phyloP scores from a whole-genome alignment of 2,888 invertebrate genomes.

The Ormyrus thymus region DNA sequence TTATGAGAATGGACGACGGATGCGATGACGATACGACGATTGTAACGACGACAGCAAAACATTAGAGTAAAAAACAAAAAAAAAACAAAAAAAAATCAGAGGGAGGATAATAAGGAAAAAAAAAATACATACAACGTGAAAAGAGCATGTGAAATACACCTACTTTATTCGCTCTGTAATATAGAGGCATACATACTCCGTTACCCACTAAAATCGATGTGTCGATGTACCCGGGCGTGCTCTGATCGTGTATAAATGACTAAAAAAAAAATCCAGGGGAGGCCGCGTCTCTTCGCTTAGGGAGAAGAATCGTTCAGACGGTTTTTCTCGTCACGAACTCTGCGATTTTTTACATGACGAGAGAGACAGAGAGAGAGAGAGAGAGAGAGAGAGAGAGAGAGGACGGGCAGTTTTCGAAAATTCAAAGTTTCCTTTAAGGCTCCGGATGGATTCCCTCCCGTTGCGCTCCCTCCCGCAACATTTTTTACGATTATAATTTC shows the following conservation, averaged over 20 bases:
- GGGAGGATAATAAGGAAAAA: slow-evolving; percentile 41
- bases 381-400: not conserved
- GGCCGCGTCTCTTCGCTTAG: slow-evolving; percentile 2
- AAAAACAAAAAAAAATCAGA: slow-evolving; percentile 35
- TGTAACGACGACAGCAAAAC: slow-evolving; percentile 48
- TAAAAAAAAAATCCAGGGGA: no score
- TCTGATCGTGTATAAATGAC: slow-evolving; percentile 60
- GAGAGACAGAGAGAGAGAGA: not conserved
- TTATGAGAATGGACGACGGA: slow-evolving; percentile 60
- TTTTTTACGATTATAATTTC: slow-evolving; percentile 22
- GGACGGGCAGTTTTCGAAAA: no score
- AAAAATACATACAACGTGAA: slow-evolving; percentile 44
- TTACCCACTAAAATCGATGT: slow-evolving; percentile 71
- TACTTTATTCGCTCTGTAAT: slow-evolving; percentile 70
- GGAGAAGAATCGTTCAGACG: slow-evolving; percentile 26
- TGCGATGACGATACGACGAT: slow-evolving; percentile 47
- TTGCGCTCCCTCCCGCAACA: not conserved
- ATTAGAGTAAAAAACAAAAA: slow-evolving; percentile 31
- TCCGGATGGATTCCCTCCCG: not conserved
- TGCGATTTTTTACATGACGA: slow-evolving; percentile 15
- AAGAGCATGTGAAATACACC: slow-evolving; percentile 56
- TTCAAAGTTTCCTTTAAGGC: no score
- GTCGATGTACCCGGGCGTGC: slow-evolving; percentile 71
- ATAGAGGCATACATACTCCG: slow-evolving; percentile 68
- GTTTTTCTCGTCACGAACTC: slow-evolving; percentile 37